phyloP scores from a whole-genome alignment of 2,113 vertebrate species.

The Platichthys stellatus region DNA sequence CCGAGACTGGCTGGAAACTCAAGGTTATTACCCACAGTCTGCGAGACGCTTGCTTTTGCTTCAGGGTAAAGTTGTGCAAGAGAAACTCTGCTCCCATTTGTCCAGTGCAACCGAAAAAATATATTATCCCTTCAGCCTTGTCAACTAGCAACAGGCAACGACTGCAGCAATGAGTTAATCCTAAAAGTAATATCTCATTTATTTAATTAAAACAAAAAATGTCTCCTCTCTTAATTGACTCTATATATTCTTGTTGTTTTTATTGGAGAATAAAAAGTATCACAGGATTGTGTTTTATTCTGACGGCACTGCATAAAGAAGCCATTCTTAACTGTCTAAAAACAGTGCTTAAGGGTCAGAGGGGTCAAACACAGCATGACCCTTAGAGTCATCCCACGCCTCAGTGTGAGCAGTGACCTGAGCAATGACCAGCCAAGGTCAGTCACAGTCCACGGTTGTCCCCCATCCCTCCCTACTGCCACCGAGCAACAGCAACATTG shows the following conservation, averaged over 20 bases:
- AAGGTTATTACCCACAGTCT: constrained; percentile 60
- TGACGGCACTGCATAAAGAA: not conserved
- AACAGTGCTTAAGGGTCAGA: constrained; percentile 5
- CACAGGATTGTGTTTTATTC: not conserved
- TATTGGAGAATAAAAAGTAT: not conserved
- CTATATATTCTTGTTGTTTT: not conserved
- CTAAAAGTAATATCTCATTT: not conserved
- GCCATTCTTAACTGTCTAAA: not conserved
- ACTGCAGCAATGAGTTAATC: not conserved
- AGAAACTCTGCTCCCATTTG: constrained; percentile 26
- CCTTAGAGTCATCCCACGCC: constrained; percentile 10
- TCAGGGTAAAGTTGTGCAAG: constrained; percentile 52
- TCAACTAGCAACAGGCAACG: constrained; percentile 17
- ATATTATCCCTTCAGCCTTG: constrained; percentile 16
- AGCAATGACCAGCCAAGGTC: constrained; percentile 18
- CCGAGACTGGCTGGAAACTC: constrained; percentile 53
- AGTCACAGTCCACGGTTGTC: constrained; percentile 27
- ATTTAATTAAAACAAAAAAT: too few species aligned
- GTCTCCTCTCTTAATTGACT: too few species aligned
- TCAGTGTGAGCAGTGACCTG: constrained; percentile 33
- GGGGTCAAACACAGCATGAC: constrained; percentile 7
- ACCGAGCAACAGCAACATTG: not conserved
- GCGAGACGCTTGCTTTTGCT: constrained; percentile 54
- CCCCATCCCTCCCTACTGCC: constrained; percentile 16
- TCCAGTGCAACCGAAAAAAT: constrained; percentile 19